These are phyloP conservation scores for Sphenopsis melanotis DNA, from an alignment of 2,797 vertebrate genomes.

Conservation along the genomic window DNA sequence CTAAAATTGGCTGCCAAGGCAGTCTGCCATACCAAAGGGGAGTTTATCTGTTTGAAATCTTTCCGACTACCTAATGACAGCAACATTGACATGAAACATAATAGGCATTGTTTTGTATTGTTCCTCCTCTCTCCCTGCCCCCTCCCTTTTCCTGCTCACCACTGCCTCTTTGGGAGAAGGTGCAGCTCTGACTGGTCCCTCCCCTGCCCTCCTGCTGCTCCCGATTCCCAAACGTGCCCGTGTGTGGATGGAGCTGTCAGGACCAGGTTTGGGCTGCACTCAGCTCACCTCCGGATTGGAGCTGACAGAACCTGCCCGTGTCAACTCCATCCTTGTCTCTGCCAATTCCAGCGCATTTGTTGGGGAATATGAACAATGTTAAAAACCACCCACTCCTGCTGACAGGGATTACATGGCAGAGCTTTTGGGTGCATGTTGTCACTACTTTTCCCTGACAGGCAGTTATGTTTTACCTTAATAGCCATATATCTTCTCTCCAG, in stretches of 20 bases:
- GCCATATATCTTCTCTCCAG: conserved; percentile 48
- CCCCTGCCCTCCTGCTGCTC: background rate
- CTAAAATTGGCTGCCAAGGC: conserved; percentile 78
- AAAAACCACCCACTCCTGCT: conserved; percentile 23
- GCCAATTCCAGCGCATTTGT: conserved; percentile 39
- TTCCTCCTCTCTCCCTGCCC: conserved; percentile 31
- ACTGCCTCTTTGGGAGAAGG: background rate
- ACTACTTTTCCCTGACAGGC: conserved; percentile 66
- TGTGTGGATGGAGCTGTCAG: conserved; percentile 67
- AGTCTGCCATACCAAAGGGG: conserved; percentile 77
- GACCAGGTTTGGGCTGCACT: background rate
- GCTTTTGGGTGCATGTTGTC: conserved; percentile 42
- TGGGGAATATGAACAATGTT: conserved; percentile 53
- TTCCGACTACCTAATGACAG: conserved; percentile 78
- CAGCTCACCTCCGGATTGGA: conserved; percentile 55
- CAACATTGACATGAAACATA: conserved; percentile 74
- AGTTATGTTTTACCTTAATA: conserved; percentile 69
- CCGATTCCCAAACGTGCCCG: background rate
- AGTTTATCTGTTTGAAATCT: conserved; percentile 83
- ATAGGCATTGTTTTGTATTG: conserved; percentile 61
- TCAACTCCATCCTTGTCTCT: conserved; percentile 65
- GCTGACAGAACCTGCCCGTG: conserved; percentile 65
- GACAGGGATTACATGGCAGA: conserved; percentile 61
- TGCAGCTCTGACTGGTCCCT: background rate
- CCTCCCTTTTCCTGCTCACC: background rate